These are phyloP conservation scores for Glaucopsyche alexis DNA, from an alignment of 2,888 invertebrate genomes.

Conservation along the genomic window DNA sequence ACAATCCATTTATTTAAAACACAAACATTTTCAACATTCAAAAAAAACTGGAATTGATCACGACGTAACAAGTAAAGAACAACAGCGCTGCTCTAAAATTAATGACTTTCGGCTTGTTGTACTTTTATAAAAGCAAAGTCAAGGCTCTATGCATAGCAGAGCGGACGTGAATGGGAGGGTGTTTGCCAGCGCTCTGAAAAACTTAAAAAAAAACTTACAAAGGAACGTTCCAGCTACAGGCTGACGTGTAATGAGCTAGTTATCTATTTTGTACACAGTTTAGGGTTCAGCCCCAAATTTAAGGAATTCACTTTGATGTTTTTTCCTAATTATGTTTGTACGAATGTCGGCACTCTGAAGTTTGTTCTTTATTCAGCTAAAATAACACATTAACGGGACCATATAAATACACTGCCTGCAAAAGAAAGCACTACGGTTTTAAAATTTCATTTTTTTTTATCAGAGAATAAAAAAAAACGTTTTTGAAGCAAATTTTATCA, in stretches of 20 bases:
- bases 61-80: slow-evolving; percentile 29
- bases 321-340: neutral
- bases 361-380: neutral
- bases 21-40: neutral
- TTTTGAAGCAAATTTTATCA: too few species aligned
- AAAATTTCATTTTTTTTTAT: too few species aligned
- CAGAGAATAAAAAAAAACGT: too few species aligned
- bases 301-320: neutral
- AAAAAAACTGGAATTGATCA: slow-evolving; percentile 33
- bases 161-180: slow-evolving; percentile 39
- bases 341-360: neutral
- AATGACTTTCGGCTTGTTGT: slow-evolving; percentile 39
- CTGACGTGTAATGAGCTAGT: slow-evolving; percentile 33
- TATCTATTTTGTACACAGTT: slow-evolving; percentile 35
- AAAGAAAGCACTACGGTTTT: too few species aligned
- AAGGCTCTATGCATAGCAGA: slow-evolving; percentile 42
- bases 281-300: neutral
- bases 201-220: slow-evolving; percentile 39
- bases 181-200: slow-evolving; percentile 40
- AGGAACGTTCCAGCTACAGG: slow-evolving; percentile 37
- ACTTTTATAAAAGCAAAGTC: slow-evolving; percentile 40
- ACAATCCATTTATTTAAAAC: neutral
- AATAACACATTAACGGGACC: too few species aligned
- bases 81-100: slow-evolving; percentile 35
- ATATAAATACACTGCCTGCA: too few species aligned